Evolutionary conservation across 2,113 vertebrate genomes (phyloP), one percentile per base, ranked within the genome.

Genomic region (Xerus inauris): DNA sequence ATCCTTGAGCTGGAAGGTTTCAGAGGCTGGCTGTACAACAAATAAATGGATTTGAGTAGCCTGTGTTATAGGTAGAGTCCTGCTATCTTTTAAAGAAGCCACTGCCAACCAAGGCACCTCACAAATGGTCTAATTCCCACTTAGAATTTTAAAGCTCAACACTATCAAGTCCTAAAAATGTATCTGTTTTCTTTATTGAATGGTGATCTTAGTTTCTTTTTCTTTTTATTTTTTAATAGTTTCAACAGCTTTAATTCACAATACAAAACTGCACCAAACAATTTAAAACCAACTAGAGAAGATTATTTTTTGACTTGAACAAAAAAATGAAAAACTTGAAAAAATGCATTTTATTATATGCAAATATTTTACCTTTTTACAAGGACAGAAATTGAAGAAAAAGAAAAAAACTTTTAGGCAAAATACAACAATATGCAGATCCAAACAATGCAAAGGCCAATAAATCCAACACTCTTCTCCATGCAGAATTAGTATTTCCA

Each of bases 381-480:
- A 51, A 51, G 51, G 32, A 49, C 47, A 95, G 73, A 94, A 94
- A 77, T 12, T 47, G 24, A 92, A 91, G 62, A 35, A 4, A 6
- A 57, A 28, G 45, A 83, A 91, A 87, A 75, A 94, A 54, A 75
- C 71, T 96, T 96, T 92, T 95, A 92, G 95, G 77, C 67, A 89
- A 96, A 96, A 81, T 7, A 86, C 59, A 95, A 89, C 94, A 95
- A 89, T 91, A 95, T 76, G 89, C 83, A 45, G 71, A 93, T 42
- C 32, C 91, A 93, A 96, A 94, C 89, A 97, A 57, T 89, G n/a
- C 54, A 67, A 93, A 32, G 80, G 45, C 95, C 89, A 94, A 86
- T 54, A 96, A 91, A 96, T 73, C 35, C 87, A 91, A n/a, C 47
- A 64, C 67, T 64, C 94, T 95, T 80, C 86, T 89, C 79, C 75